These are phyloP conservation scores for Blastomussa wellsi DNA, from an alignment of 92 coral and sea anemone genomes.

Conservation along the genomic window DNA sequence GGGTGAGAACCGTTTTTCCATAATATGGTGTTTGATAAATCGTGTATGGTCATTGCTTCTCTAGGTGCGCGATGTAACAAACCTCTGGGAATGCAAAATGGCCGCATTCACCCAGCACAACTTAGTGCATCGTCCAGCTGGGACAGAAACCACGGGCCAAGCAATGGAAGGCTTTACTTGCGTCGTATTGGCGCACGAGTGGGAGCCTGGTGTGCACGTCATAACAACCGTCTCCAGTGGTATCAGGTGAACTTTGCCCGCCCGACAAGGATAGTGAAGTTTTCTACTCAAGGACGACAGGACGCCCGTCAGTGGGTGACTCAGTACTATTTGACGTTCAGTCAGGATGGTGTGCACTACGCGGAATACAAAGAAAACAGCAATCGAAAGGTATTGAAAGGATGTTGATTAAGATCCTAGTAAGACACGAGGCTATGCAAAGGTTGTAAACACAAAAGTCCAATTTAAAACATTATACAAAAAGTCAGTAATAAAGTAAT, in stretches of 20 bases:
- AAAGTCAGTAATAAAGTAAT: too few species aligned
- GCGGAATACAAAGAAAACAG: slow-evolving; percentile 58
- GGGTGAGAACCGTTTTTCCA: background rate
- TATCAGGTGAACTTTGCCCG: slow-evolving; percentile 66
- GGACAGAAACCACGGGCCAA: slow-evolving; percentile 61
- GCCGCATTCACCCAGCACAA: slow-evolving; percentile 56
- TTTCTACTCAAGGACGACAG: slow-evolving; percentile 66
- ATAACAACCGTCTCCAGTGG: slow-evolving; percentile 80
- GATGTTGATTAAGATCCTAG: too few species aligned
- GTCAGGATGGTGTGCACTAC: slow-evolving; percentile 64
- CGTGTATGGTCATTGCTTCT: background rate
- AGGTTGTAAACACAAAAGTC: too few species aligned
- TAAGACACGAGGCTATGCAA: too few species aligned
- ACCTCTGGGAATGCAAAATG: slow-evolving; percentile 62
- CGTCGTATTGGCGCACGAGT: slow-evolving; percentile 29
- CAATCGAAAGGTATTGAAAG: slow-evolving; percentile 44
- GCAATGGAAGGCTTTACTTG: slow-evolving; percentile 51
- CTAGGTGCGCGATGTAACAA: slow-evolving; percentile 68
- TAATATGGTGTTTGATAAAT: too few species aligned
- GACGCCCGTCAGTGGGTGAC: slow-evolving; percentile 74
- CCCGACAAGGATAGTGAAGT: slow-evolving; percentile 58
- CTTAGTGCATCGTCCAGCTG: slow-evolving; percentile 63
- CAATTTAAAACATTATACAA: too few species aligned
- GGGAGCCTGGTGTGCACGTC: slow-evolving; percentile 72
- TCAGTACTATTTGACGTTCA: slow-evolving; percentile 49